Conservation (phyloP, 1,140 invertebrate genomes). For the Apis laboriosa region DNA sequence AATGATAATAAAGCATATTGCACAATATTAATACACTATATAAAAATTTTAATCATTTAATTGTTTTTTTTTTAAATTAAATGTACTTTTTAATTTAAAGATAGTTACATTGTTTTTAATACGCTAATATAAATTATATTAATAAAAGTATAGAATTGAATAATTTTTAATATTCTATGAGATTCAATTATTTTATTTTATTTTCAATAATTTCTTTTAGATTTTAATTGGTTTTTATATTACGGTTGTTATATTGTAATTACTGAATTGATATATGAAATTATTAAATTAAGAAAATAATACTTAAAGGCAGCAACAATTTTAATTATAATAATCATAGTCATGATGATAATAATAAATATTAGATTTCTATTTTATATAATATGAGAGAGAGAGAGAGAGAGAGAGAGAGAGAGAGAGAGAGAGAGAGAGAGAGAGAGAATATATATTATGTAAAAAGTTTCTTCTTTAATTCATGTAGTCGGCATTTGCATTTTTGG, state of each 20-base stretch:
- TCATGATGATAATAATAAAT: slow-evolving; percentile 24
- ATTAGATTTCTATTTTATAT: slow-evolving; percentile 1
- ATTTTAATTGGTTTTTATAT: background rate
- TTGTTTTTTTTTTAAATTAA: background rate
- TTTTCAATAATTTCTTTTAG: slow-evolving; percentile 13
- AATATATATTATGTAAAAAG: background rate
- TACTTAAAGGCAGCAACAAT: slow-evolving; percentile 6
- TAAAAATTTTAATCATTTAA: slow-evolving; percentile 14
- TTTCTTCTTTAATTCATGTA: background rate
- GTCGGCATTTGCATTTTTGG: slow-evolving; percentile 15
- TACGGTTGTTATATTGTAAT: slow-evolving; percentile 12
- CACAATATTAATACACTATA: slow-evolving; percentile 23
- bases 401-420: too few species aligned
- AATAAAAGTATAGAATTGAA: slow-evolving; percentile 25
- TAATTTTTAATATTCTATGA: slow-evolving; percentile 22
- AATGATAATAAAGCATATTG: background rate
- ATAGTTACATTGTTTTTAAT: background rate
- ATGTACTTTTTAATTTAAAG: background rate
- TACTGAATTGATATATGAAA: background rate
- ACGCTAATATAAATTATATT: slow-evolving; percentile 11
- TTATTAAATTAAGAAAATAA: slow-evolving; percentile 11
- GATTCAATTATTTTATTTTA: background rate
- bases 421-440: background rate
- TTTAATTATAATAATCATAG: slow-evolving; percentile 15
- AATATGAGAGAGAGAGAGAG: too few species aligned